Evolutionary conservation across 2,113 vertebrate genomes (phyloP).

Genomic region (Sitta europaea): DNA sequence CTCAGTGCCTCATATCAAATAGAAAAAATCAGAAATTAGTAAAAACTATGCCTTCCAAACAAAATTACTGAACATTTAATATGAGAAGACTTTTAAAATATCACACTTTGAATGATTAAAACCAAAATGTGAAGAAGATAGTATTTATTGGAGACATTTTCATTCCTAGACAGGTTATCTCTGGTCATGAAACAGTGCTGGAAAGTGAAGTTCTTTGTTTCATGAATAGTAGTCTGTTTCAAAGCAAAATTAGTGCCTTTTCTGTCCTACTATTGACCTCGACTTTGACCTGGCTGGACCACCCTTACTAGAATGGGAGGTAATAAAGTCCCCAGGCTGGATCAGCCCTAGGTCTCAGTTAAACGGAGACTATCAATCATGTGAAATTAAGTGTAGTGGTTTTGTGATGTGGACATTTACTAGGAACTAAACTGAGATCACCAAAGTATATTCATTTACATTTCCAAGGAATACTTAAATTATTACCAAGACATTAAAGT

Average conservation of each 20-base stretch:
- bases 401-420: constrained; percentile 82
- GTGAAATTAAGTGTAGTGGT: constrained; percentile 72
- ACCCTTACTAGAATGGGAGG: constrained; percentile 77
- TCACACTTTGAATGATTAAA: background rate
- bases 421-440: constrained; percentile 62
- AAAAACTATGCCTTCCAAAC: background rate
- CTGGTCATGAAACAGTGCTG: background rate
- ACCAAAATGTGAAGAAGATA: background rate
- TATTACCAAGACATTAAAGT: background rate
- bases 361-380: constrained; percentile 77
- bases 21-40: background rate
- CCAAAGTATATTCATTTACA: constrained; percentile 59
- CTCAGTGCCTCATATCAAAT: background rate
- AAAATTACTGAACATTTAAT: background rate
- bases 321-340: constrained; percentile 75
- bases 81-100: rapidly evolving
- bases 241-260: constrained; percentile 64
- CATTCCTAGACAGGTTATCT: background rate
- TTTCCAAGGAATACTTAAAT: constrained; percentile 35
- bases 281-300: constrained; percentile 80
- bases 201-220: constrained; percentile 68
- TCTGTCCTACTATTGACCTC: constrained; percentile 78
- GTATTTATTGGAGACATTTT: background rate
- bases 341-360: constrained; percentile 65
- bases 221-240: constrained; percentile 42